Conservation (phyloP, 2,888 invertebrate genomes). For the Perithous albicinctus region DNA sequence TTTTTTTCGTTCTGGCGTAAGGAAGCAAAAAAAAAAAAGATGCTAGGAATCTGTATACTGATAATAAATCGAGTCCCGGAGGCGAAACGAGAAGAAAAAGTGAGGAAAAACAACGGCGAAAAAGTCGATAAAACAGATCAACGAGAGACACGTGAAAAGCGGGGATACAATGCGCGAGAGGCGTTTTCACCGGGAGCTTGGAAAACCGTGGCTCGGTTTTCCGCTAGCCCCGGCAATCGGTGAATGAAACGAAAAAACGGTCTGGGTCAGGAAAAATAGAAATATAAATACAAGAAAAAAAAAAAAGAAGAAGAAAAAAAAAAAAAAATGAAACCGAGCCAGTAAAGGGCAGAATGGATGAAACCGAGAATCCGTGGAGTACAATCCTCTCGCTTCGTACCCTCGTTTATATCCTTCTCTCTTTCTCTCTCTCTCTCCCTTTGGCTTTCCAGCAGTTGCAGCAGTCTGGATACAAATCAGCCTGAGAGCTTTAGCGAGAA, state of each 20-base stretch:
- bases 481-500: slow-evolving; percentile 33
- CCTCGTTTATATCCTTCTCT: background rate
- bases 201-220: background rate
- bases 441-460: background rate
- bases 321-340: too few relatives aligned
- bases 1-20: too few relatives aligned
- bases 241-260: slow-evolving; percentile 19
- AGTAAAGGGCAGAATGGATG: slow-evolving; percentile 13
- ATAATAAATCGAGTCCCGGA: slow-evolving; percentile 17
- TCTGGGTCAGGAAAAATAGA: background rate
- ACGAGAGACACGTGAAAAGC: slow-evolving; percentile 10
- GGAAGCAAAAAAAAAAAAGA: background rate
- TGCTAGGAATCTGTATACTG: background rate
- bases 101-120: background rate
- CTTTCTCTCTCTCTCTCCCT: slow-evolving; percentile 3
- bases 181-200: slow-evolving; percentile 15
- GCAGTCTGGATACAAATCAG: slow-evolving; percentile 44
- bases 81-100: background rate
- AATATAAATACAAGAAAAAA: background rate
- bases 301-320: too few relatives aligned
- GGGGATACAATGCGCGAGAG: slow-evolving; percentile 4
- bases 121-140: background rate
- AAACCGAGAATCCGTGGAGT: slow-evolving; percentile 32
- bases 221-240: background rate
- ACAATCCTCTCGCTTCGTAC: slow-evolving; percentile 10